Base-by-base conservation (phyloP, 1,140 invertebrate species). In the Euwallacea similis region DNA sequence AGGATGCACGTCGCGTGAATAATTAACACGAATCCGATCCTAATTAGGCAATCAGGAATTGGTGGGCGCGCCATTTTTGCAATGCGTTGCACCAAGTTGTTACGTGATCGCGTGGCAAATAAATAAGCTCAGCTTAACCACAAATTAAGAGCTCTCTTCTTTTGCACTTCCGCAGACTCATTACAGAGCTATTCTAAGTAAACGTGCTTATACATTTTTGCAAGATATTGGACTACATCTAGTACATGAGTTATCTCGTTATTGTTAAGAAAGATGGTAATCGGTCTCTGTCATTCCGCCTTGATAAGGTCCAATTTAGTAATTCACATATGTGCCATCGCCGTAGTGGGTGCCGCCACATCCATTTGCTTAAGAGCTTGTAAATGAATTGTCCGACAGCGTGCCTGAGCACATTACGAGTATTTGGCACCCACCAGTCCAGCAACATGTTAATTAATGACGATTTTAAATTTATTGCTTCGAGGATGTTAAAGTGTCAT, bases 11-110 rank as follows among this genome's bases (percentile, higher is more conserved):
- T 43, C 53, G 63, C 63, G 47, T 53, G 63, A 55, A 55, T 55
- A 66, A 66, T 66, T 66, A 66, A 56, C 53, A 54, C 53, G 63
- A 66, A 66, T 63, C 16, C 62, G 63, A 66, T 50, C 46, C 53
- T 66, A 66, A 66, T 66, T 66, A 66, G 65, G 44, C 65, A 66
- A 66, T 21, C 42, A 41, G 65, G 53, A 66, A 66, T 66, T 66
- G 53, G 65, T 66, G 65, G 65, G 65, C 42, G 65, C 65, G 65
- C 65, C 54, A 66, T 66, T 66, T 66, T 66, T 66, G 65, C 61
- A 64, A 10, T 46, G 61, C 61, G 44, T 15, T 50, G 61, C 54
- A 66, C 65, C 54, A 53, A 56, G n/a, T 16, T 58, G 53, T 66
- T 66, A 42, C 65, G 65, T 66, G 53, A 66, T 66, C 65, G 46